These are phyloP conservation scores for Neotoma lepida DNA, from an alignment of 2,113 vertebrate species.

Conservation along the genomic window DNA sequence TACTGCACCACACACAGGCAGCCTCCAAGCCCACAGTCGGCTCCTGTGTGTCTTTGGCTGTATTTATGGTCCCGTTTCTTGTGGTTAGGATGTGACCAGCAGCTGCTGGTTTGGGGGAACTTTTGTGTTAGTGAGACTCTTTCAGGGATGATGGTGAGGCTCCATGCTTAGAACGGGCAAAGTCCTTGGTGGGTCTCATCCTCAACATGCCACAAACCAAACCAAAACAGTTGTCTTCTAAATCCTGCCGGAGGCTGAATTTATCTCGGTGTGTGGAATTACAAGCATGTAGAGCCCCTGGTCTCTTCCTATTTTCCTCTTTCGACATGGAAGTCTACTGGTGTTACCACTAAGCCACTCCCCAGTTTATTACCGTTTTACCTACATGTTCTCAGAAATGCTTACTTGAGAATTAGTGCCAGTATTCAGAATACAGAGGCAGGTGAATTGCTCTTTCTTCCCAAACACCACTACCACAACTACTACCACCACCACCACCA, in stretches of 20 bases:
- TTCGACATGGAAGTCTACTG: not conserved
- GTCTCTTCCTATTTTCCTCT: not conserved
- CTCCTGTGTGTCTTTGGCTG: not conserved
- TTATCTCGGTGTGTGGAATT: not conserved
- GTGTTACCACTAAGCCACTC: not conserved
- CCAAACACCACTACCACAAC: not conserved
- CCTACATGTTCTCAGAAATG: not conserved
- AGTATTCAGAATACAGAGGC: not conserved
- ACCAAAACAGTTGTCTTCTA: not conserved
- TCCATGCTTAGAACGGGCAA: no score
- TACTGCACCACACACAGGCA: not conserved
- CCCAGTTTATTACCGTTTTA: not conserved
- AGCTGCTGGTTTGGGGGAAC: not conserved
- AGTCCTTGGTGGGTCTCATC: not conserved
- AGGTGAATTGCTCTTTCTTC: not conserved
- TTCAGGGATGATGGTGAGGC: not conserved
- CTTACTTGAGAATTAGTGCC: not conserved
- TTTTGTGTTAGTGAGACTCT: not conserved
- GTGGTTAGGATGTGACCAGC: not conserved
- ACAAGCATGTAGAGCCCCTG: rapidly evolving
- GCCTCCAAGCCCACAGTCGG: not conserved
- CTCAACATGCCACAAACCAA: not conserved
- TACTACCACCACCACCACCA: not conserved
- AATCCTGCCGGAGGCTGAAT: not conserved
- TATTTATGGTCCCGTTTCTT: no score